These are phyloP conservation scores for Buteo buteo DNA, from an alignment of 2,113 vertebrate species.

Conservation along the genomic window DNA sequence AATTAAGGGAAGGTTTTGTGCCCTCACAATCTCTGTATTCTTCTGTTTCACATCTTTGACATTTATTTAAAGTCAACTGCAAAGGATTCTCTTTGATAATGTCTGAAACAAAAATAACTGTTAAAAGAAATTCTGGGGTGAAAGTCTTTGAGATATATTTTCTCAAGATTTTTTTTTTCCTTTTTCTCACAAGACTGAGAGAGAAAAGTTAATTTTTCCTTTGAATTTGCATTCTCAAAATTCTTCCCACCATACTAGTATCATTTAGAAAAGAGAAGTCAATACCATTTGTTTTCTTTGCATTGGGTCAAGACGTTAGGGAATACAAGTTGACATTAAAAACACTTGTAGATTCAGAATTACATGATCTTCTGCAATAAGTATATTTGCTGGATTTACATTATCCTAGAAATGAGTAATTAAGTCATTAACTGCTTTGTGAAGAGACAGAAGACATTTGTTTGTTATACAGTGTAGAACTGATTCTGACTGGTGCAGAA, in stretches of 20 bases:
- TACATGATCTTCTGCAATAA: not conserved
- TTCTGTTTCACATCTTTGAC: not conserved
- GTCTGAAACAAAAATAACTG: not conserved
- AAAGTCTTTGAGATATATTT: not conserved
- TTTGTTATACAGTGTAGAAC: not conserved
- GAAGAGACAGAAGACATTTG: not conserved
- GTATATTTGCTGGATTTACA: not conserved
- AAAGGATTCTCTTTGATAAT: not conserved
- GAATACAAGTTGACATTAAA: not conserved
- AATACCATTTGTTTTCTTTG: not conserved
- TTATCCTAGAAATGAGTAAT: not conserved
- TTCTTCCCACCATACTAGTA: not conserved
- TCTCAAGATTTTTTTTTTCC: not conserved
- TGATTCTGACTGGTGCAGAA: not conserved
- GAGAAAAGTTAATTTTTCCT: not conserved
- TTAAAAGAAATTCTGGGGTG: not conserved
- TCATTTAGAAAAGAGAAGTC: not conserved
- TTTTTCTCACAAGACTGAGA: not conserved
- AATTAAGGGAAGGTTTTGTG: not conserved
- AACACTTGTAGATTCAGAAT: not conserved
- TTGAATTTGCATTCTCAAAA: not conserved
- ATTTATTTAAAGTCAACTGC: not conserved
- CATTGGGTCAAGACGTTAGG: not conserved
- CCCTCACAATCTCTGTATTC: not conserved
- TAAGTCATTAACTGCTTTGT: not conserved